A percentile compares a stretch with the other conserved stretches of the same genome.
Evolutionary conservation across 2,113 vertebrate species (phyloP).

Genomic region (Brachypteracias leptosomus): DNA sequence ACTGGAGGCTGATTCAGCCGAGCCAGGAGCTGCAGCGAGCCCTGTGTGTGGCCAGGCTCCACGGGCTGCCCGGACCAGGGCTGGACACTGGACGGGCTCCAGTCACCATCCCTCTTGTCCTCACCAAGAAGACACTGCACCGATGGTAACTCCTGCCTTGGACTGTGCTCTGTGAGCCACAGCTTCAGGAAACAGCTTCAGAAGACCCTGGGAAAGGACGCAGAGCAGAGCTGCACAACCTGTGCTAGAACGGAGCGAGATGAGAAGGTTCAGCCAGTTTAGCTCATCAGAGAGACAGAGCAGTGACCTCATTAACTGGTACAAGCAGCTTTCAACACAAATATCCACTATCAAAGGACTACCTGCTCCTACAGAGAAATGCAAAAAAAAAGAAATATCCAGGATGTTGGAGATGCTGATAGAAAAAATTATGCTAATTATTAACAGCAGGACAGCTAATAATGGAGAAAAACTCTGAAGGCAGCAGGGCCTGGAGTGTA

Average conservation of each 20-base stretch:
- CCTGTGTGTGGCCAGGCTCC: not conserved
- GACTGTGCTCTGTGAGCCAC: not conserved
- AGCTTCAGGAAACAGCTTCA: not conserved
- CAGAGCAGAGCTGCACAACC: not conserved
- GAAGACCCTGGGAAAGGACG: not conserved
- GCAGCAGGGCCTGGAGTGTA: not conserved
- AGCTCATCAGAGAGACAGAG: not conserved
- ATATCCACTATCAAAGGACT: not conserved
- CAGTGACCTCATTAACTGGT: not conserved
- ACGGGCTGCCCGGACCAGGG: not conserved
- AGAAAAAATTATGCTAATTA: not conserved
- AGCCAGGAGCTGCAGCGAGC: not conserved
- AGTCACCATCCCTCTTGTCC: not conserved
- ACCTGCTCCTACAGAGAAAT: not conserved
- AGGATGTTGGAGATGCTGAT: not conserved
- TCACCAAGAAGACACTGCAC: not conserved
- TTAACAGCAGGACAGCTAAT: fast-evolving
- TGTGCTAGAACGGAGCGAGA: not conserved
- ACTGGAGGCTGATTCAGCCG: conserved; percentile 32
- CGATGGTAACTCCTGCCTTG: not conserved
- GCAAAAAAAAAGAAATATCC: not conserved
- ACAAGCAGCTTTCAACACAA: not conserved
- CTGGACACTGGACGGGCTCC: not conserved
- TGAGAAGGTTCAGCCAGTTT: not conserved
- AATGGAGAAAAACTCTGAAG: not conserved